These are phyloP conservation scores for Lutjanus argentimaculatus DNA, from an alignment of 2,797 vertebrate species.

Conservation along the genomic window DNA sequence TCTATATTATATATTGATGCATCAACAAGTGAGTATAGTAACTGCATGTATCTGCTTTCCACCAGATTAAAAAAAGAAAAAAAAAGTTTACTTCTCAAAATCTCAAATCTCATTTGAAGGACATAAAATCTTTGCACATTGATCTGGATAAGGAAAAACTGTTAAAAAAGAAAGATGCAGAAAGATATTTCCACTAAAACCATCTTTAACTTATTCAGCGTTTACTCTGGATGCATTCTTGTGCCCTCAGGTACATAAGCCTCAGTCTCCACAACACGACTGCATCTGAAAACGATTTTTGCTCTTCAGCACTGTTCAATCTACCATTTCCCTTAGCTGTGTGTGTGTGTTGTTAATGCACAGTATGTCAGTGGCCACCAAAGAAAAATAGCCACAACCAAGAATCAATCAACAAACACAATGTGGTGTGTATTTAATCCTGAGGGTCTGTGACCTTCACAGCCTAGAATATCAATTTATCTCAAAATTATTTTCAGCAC, in stretches of 20 bases:
- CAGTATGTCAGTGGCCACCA: constrained; percentile 37
- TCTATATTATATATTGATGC: too few relatives aligned
- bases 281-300: constrained; percentile 39
- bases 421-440: constrained; percentile 66
- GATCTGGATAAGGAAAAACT: too few relatives aligned
- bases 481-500: constrained; percentile 60
- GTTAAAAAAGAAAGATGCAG: too few relatives aligned
- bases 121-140: background rate
- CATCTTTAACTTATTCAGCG: too few relatives aligned
- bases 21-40: too few relatives aligned
- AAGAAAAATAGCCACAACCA: constrained; percentile 65
- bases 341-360: constrained; percentile 46
- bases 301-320: constrained; percentile 35
- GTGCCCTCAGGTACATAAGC: background rate
- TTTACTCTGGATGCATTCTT: background rate
- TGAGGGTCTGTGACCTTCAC: constrained; percentile 67
- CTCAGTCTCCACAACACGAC: constrained; percentile 1
- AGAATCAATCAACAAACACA: constrained; percentile 72
- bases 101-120: too few relatives aligned
- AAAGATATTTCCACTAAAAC: too few relatives aligned
- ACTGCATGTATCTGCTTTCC: too few relatives aligned
- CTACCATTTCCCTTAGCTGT: constrained; percentile 36
- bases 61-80: too few relatives aligned
- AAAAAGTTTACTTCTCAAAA: too few relatives aligned
- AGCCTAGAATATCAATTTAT: constrained; percentile 64